These are phyloP conservation scores for Aleadryas rufinucha DNA, from an alignment of 2,113 vertebrate genomes.

Conservation along the genomic window DNA sequence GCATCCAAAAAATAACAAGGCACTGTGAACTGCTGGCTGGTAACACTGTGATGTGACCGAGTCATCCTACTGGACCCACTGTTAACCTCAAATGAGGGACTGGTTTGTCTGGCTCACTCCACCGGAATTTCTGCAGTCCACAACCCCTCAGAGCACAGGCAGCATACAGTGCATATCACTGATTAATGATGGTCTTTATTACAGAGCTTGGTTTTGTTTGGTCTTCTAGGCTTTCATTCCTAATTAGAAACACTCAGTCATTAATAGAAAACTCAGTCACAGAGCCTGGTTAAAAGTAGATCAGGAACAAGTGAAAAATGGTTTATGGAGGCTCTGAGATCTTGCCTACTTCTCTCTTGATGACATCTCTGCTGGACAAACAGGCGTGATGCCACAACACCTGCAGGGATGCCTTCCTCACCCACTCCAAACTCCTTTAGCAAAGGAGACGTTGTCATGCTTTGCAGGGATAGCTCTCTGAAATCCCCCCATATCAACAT, in stretches of 20 bases:
- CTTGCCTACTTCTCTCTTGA: neutral
- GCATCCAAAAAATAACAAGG: neutral
- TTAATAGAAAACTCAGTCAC: neutral
- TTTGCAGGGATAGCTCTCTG: neutral
- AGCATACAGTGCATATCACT: neutral
- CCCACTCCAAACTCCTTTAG: neutral
- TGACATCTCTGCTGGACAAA: neutral
- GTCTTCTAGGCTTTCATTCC: neutral
- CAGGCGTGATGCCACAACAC: neutral
- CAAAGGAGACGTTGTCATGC: rapidly evolving
- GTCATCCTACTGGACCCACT: neutral
- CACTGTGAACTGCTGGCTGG: neutral
- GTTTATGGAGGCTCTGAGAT: neutral
- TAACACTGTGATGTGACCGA: neutral
- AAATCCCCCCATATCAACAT: neutral
- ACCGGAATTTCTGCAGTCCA: neutral
- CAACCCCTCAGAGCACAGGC: neutral
- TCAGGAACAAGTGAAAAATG: neutral
- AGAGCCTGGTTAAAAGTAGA: neutral
- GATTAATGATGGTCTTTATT: neutral
- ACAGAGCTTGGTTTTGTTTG: neutral
- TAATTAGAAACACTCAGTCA: conserved; percentile 29
- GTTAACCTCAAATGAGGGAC: neutral
- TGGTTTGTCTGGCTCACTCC: neutral
- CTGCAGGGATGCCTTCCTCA: neutral